These are phyloP conservation scores for Laticauda laticaudata DNA, from an alignment of 2,113 vertebrate species.

Conservation along the genomic window DNA sequence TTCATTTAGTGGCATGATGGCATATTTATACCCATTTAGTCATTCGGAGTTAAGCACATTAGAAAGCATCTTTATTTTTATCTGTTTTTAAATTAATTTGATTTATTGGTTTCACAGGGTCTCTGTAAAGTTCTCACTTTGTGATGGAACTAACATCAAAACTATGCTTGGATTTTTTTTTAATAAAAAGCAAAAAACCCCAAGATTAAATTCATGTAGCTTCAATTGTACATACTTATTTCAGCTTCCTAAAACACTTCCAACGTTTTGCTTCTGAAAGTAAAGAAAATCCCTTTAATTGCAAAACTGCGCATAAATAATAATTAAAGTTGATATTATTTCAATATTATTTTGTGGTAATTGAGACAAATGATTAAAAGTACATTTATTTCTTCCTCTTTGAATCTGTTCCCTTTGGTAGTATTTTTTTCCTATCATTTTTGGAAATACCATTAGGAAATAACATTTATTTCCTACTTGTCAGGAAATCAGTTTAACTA, in stretches of 20 bases:
- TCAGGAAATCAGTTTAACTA: background rate
- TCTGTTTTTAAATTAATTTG: background rate
- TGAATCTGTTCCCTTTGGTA: background rate
- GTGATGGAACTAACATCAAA: background rate
- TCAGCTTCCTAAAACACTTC: background rate
- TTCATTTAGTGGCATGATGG: background rate
- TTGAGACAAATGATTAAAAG: background rate
- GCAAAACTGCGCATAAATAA: background rate
- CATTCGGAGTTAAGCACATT: background rate
- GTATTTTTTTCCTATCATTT: background rate
- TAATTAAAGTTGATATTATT: background rate
- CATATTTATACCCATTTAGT: background rate
- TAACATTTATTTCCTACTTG: background rate
- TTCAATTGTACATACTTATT: background rate
- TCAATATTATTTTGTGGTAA: background rate
- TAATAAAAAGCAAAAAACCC: background rate
- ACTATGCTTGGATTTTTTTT: background rate
- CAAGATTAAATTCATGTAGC: background rate
- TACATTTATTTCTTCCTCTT: background rate
- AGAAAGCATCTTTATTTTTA: background rate
- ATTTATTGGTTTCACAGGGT: background rate
- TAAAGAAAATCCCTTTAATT: background rate
- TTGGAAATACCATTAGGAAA: too few species aligned
- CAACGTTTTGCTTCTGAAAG: background rate
- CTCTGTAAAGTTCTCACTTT: background rate